phyloP scores from a whole-genome alignment of 2,888 invertebrate genomes.

The Clivina fossor region DNA sequence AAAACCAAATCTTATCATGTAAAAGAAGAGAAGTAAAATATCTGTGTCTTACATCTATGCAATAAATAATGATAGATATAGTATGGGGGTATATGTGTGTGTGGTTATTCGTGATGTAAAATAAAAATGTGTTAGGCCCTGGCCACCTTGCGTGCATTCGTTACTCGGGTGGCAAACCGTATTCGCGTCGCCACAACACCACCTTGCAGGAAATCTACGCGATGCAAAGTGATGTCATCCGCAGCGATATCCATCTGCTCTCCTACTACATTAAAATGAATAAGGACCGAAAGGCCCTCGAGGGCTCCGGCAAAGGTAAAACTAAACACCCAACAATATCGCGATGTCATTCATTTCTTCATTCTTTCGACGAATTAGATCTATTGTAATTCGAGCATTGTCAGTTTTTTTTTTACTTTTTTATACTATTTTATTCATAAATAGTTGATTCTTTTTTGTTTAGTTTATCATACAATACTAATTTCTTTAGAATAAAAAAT shows the following conservation, averaged over 20 bases:
- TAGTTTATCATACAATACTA: no score
- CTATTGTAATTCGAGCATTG: constrained; percentile 4
- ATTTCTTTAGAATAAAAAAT: no score
- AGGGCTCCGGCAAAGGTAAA: constrained; percentile 53
- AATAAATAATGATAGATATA: background rate
- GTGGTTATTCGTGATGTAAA: background rate
- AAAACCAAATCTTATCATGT: no score
- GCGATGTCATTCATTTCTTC: constrained; percentile 37
- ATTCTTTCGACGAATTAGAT: constrained; percentile 3
- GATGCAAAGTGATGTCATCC: constrained; percentile 64
- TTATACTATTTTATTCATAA: no score
- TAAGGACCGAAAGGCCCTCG: constrained; percentile 56
- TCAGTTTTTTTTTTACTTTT: no score
- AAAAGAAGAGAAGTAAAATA: no score
- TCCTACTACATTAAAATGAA: constrained; percentile 75
- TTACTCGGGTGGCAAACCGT: constrained; percentile 79
- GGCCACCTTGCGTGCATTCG: constrained; percentile 80
- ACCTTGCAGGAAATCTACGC: constrained; percentile 62
- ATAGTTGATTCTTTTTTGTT: no score
- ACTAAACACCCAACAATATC: constrained; percentile 24
- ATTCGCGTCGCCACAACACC: constrained; percentile 73
- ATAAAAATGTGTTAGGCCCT: constrained; percentile 13
- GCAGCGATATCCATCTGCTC: constrained; percentile 82
- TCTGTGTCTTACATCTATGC: background rate
- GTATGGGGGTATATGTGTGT: no score